Evolutionary conservation across 2,888 invertebrate species (phyloP).

Genomic region (Euzetes globulus): DNA sequence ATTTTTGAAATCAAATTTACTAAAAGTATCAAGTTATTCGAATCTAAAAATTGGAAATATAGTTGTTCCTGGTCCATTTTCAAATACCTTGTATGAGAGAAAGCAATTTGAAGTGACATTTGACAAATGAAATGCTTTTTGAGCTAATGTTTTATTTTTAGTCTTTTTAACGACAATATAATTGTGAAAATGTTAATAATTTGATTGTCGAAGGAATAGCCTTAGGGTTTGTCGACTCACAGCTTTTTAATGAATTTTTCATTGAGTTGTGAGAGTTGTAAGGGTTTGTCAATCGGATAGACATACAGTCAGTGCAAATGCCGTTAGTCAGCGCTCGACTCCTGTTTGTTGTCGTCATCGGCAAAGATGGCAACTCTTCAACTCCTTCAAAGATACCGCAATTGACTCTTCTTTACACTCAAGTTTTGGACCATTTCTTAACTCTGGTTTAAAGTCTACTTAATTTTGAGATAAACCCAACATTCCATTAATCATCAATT

Average conservation of each 20-base stretch:
- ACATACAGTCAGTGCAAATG: neutral
- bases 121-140: too few species aligned
- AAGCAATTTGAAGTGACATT: too few species aligned
- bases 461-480: neutral
- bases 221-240: too few species aligned
- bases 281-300: neutral
- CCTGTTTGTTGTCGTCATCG: slow-evolving; percentile 16
- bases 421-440: neutral
- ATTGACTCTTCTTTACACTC: neutral
- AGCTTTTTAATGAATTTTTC: too few species aligned
- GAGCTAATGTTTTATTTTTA: too few species aligned
- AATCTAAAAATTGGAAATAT: too few species aligned
- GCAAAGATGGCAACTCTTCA: slow-evolving; percentile 12
- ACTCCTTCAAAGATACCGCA: neutral
- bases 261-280: neutral
- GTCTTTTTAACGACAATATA: neutral
- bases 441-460: neutral
- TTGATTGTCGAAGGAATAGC: neutral
- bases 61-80: too few species aligned
- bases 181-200: neutral
- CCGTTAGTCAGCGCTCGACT: slow-evolving; percentile 2
- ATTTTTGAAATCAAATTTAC: too few species aligned
- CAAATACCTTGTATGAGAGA: too few species aligned
- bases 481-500: neutral
- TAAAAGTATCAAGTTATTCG: too few species aligned